Conservation (phyloP, 2,797 vertebrate species). For the Cyprinodon diabolis region DNA sequence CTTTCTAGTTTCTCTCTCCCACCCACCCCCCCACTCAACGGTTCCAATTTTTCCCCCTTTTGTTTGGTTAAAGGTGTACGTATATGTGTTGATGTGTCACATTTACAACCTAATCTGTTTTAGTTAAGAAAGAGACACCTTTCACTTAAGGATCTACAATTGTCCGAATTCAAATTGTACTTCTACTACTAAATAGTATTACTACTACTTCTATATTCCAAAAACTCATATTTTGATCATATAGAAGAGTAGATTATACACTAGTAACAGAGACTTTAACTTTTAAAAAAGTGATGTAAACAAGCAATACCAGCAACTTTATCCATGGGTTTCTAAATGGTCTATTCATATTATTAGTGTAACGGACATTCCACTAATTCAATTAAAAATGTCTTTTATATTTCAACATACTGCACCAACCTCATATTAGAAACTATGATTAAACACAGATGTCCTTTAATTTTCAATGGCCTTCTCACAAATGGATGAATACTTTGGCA, state of each 20-base stretch:
- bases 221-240: neutral
- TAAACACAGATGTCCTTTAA: slow-evolving; percentile 42
- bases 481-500: slow-evolving; percentile 55
- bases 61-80: neutral
- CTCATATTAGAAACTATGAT: slow-evolving; percentile 30
- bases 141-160: neutral
- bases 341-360: slow-evolving; percentile 54
- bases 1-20: neutral
- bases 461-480: slow-evolving; percentile 54
- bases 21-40: neutral
- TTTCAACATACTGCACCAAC: slow-evolving; percentile 23
- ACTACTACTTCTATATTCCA: neutral
- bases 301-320: slow-evolving; percentile 32
- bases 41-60: neutral
- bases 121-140: neutral
- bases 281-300: neutral
- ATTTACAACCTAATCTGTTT: neutral
- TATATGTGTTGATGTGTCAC: neutral
- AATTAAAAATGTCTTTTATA: slow-evolving; percentile 41
- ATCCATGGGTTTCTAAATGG: slow-evolving; percentile 35
- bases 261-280: neutral
- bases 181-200: neutral
- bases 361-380: slow-evolving; percentile 48
- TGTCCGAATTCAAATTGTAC: neutral
- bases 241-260: neutral